Percentiles rank a stretch among this genome's conserved stretches.
These are phyloP conservation scores for Fopius arisanus DNA, from an alignment of 1,140 invertebrate genomes.

Conservation along the genomic window DNA sequence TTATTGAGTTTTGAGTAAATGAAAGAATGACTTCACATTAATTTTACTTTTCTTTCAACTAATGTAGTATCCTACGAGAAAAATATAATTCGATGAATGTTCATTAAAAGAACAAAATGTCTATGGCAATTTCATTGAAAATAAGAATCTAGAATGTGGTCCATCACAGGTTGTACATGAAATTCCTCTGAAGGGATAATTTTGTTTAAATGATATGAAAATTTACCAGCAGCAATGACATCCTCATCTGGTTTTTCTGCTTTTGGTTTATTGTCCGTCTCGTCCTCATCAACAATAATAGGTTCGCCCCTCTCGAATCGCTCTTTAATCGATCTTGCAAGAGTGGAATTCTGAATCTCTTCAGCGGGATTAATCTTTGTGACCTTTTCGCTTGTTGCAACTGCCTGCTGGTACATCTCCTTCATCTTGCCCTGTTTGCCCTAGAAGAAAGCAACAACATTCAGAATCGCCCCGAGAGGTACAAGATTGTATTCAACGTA, in stretches of 20 bases:
- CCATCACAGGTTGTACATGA: no score
- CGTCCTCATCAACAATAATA: slow-evolving; percentile 68
- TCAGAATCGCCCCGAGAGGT: background rate
- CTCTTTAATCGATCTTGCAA: slow-evolving; percentile 78
- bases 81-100: no score
- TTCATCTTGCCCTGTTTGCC: slow-evolving; percentile 91
- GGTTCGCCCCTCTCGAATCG: slow-evolving; percentile 83
- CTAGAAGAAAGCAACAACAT: slow-evolving; percentile 58
- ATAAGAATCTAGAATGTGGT: no score
- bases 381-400: slow-evolving; percentile 76
- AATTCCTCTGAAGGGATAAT: background rate
- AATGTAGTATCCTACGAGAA: no score
- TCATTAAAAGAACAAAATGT: no score
- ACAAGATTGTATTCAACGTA: background rate
- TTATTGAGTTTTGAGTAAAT: background rate
- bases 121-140: background rate
- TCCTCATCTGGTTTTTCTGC: slow-evolving; percentile 76
- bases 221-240: slow-evolving; percentile 82
- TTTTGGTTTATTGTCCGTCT: slow-evolving; percentile 62
- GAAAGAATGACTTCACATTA: background rate
- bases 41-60: background rate
- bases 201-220: background rate
- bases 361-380: slow-evolving; percentile 69
- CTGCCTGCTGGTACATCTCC: slow-evolving; percentile 89
- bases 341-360: slow-evolving; percentile 71